Base-by-base conservation (phyloP, 2,888 invertebrate species). In the Diadegma fenestrale region DNA sequence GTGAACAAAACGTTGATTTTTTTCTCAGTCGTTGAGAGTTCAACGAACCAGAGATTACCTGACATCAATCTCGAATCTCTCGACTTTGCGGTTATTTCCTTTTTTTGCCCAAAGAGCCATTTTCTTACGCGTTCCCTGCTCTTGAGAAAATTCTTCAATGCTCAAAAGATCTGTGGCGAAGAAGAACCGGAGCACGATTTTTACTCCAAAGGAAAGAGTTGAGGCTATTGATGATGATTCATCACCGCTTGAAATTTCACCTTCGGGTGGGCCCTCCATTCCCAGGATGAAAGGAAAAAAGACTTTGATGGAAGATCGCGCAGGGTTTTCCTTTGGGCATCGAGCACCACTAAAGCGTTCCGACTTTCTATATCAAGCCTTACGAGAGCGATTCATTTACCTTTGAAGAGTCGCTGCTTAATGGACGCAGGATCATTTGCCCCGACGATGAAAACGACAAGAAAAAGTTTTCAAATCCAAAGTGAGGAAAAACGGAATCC, bases 231-330 rank as follows among this genome's bases (percentile, higher is more conserved):
- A 81, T 78, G 61, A 84, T 77, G 84, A 80, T 80, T 66, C 80
- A 84, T 84, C 80, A 63, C 66, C 72, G 41, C 48, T 66, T 66
- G 8, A 30, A 48, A 69, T 69, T 33, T 48, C 12, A 3, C 33
- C 45, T 54, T 37, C 72, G 30, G 22, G 30, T 69, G 69, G n/a
- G 30, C 22, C 45, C 64, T 43, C 22, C 75, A 66, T 43, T 68
- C 48, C 41, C 22, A 43, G 76, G 37, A 63, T 30, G n/a, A 66
- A 41, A 66, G 66, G 41, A 66, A 77, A 66, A 72, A 84, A 72
- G 84, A 84, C 80, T 84, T 84, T 81, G 84, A 84, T 78, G 80
- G 76, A 84, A 77, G 84, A 84, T 80, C 79, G 30, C 48, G 72
- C 58, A 71, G 58, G 30, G 76, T 72, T 80, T 75, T 33, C 54